A percentile compares a stretch with the other conserved stretches of the same genome.
Evolutionary conservation across 2,888 invertebrate species (phyloP).

Genomic region (Argyresthia goedartella): DNA sequence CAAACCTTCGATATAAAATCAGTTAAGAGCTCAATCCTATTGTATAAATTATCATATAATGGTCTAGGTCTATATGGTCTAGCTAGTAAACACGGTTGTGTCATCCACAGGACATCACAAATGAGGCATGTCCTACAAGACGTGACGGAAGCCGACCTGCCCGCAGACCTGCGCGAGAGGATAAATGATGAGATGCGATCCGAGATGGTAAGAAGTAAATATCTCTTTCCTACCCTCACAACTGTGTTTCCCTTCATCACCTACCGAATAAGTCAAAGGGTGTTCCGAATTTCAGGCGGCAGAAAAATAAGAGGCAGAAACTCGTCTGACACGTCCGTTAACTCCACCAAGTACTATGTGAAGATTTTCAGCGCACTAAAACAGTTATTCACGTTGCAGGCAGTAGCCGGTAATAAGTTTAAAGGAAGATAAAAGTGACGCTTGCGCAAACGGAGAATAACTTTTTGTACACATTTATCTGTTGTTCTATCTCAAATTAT

Average conservation of each 20-base stretch:
- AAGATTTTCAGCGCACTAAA: constrained; percentile 63
- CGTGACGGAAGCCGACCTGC: constrained; percentile 93
- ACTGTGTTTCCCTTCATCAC: constrained; percentile 21
- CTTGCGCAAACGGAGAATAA: neutral
- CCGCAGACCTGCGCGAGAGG: constrained; percentile 87
- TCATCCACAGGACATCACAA: constrained; percentile 73
- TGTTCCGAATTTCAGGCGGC: constrained; percentile 57
- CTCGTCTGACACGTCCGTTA: constrained; percentile 58
- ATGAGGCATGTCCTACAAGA: constrained; percentile 88
- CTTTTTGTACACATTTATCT: neutral
- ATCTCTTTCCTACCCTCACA: constrained; percentile 22
- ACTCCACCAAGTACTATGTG: constrained; percentile 55
- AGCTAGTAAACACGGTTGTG: too few species aligned
- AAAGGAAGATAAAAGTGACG: constrained; percentile 49
- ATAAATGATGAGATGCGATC: constrained; percentile 93
- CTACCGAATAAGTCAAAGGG: constrained; percentile 30
- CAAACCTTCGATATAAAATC: too few species aligned
- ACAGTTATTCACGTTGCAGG: constrained; percentile 66
- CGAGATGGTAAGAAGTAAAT: constrained; percentile 83
- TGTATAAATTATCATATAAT: too few species aligned
- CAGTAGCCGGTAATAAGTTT: constrained; percentile 57
- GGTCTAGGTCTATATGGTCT: too few species aligned
- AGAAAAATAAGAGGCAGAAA: constrained; percentile 64
- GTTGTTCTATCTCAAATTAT: neutral
- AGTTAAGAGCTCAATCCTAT: too few species aligned